Base-by-base conservation (phyloP, 2,797 vertebrate species). In the Ictinia mississippiensis region DNA sequence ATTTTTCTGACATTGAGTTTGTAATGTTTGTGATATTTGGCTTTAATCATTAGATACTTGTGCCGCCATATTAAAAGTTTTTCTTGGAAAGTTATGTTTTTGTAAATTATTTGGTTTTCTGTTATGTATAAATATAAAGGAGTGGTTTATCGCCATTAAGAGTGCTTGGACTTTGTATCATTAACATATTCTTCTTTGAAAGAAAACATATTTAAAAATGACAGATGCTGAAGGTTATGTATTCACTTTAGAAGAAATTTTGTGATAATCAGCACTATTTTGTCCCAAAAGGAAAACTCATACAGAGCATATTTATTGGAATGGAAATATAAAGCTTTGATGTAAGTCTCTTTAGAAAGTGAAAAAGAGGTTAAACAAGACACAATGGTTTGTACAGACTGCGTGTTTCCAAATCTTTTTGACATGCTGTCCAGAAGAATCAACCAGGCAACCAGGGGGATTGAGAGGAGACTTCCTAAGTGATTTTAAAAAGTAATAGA, bases 401-500 rank as follows among this genome's bases (percentile, higher is more conserved):
- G 3, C 13, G 6, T 82, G 23, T 95, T 96, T 95, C 89, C 83
- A 94, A 97, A 97, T 97, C 79, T 89, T 95, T 96, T 93, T 97
- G 97, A 96, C 95, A 92, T 58, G 65, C 93, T 98, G 97, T 94
- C 96, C 50, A 91, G 45, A 96, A 89, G 81, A 81, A 97, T 98
- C 91, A 96, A 65, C 58, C 45, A 88, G 73, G 37, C 6, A 91
- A 94, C 67, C 71, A 91, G 82, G 55, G 58, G 37, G 42, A 93
- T 89, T 96, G 95, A 97, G 59, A 95, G 62, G 37, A 96, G 52
- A 83, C 56, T 95, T 97, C 84, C 77, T 93, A 97, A 97, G 87
- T 97, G 71, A 92, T 97, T 96, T 97, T 95, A 90, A 96, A 96
- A 98, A 97, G 61, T 87, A 95, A 96, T 90, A 87, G 45, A 93